A percentile compares a stretch with the other conserved stretches of the same genome.
phyloP scores from a whole-genome alignment of 92 coral and sea anemone genomes.

The Parazoanthus darwini region DNA sequence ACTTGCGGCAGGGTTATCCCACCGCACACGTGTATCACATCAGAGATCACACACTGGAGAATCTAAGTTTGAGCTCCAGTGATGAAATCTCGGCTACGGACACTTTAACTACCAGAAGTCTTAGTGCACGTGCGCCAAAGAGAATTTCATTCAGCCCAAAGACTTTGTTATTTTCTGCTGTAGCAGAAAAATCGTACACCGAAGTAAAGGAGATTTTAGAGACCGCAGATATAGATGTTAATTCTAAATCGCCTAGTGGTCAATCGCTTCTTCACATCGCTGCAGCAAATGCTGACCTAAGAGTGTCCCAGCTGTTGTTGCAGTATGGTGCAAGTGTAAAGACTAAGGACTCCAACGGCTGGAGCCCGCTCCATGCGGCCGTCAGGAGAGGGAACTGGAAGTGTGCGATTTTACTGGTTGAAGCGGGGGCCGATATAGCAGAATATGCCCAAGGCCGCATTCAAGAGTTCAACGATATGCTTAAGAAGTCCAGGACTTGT shows the following conservation, averaged over 20 bases:
- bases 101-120: constrained; percentile 40
- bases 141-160: constrained; percentile 77
- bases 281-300: constrained; percentile 82
- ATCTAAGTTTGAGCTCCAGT: constrained; percentile 45
- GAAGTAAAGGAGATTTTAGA: constrained; percentile 74
- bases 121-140: constrained; percentile 54
- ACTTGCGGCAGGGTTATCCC: constrained; percentile 66
- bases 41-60: neutral
- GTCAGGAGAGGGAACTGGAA: constrained; percentile 84
- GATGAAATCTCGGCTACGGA: constrained; percentile 52
- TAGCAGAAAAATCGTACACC: constrained; percentile 73
- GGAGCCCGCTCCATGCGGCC: constrained; percentile 84
- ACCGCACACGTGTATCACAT: constrained; percentile 3
- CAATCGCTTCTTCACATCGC: constrained; percentile 85
- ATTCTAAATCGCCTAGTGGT: constrained; percentile 80
- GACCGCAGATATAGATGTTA: constrained; percentile 64
- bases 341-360: constrained; percentile 62
- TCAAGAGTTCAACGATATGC: constrained; percentile 72
- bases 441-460: constrained; percentile 75
- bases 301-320: constrained; percentile 66
- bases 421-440: constrained; percentile 86
- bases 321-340: constrained; percentile 75
- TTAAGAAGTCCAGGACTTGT: constrained; percentile 65
- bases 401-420: constrained; percentile 78
- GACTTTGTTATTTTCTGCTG: constrained; percentile 71